These are phyloP conservation scores for Gobius niger DNA, from an alignment of 2,113 vertebrate species.

Conservation along the genomic window DNA sequence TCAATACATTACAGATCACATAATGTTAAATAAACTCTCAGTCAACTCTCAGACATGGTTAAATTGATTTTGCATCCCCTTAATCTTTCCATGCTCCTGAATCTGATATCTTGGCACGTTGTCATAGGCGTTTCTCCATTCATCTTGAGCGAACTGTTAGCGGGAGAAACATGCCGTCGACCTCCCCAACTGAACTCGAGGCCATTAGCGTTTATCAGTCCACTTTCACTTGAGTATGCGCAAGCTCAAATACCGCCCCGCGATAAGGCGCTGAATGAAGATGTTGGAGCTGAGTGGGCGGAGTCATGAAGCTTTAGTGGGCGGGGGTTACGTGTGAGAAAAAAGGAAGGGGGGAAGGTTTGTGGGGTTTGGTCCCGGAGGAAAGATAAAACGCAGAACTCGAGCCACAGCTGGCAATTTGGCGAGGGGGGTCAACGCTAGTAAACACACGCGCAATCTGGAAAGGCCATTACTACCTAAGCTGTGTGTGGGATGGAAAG, in stretches of 20 bases:
- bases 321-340: constrained; percentile 23
- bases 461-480: constrained; percentile 76
- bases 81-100: too few relatives aligned
- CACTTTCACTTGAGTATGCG: constrained; percentile 42
- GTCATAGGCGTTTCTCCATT: background rate
- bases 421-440: constrained; percentile 76
- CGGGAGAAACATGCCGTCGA: constrained; percentile 31
- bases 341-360: background rate
- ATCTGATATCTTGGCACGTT: background rate
- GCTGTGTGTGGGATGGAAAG: constrained; percentile 62
- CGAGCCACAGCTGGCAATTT: constrained; percentile 78
- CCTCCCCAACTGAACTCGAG: constrained; percentile 33
- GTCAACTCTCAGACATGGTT: too few relatives aligned
- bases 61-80: too few relatives aligned
- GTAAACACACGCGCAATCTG: constrained; percentile 77
- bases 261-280: constrained; percentile 41
- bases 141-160: constrained; percentile 15
- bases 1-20: too few relatives aligned
- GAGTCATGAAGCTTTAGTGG: constrained; percentile 3
- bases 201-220: constrained; percentile 40
- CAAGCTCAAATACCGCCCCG: constrained; percentile 5
- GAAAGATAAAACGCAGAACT: constrained; percentile 73
- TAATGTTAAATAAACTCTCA: too few relatives aligned
- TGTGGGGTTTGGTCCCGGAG: constrained; percentile 45
- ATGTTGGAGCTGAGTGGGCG: constrained; percentile 25